Evolutionary conservation across 1,140 invertebrate species (phyloP), one percentile per base, ranked within the genome.

Genomic region (Octopus bimaculoides): DNA sequence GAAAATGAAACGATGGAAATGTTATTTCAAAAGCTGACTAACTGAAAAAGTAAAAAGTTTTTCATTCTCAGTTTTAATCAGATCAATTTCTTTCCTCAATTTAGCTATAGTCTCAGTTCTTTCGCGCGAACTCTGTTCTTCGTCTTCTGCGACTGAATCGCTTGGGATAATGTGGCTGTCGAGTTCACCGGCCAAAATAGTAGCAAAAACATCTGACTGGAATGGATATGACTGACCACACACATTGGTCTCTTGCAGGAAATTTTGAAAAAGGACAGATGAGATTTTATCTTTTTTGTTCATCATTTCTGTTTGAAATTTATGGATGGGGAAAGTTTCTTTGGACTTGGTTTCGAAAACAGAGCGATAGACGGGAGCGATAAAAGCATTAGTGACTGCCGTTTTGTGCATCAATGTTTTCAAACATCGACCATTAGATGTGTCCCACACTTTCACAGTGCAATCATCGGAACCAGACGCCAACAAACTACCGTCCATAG

Each of bases 371-470:
- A 90, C 87, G 14, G 91, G 87, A 0, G 90, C 88, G 79, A 95
- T 92, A 74, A 92, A 92, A 1, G 93, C 92, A 89, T 95, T 95
- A 6, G 92, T 94, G 1, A 96, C 91, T 6, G 92, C 85, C 26
- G 94, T 94, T 87, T 94, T 95, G 82, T 95, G 93, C 41, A 90
- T 88, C 53, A 97, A 90, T 12, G 91, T 93, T 81, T 93, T 92
- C 12, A 95, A 88, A 77, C 94, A 92, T 84, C 96, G 94, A 73
- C 92, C 89, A 86, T 94, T 96, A 54, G 86, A 86, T 56, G 96
- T 93, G 83, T 97, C 93, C 95, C 95, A 97, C 52, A 96, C 84
- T 82, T 93, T 92, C 1, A 96, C 93, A 80, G 91, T 92, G 53
- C 92, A 92, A 91, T 96, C 95, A 79, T 92, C 91, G 1, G 94